Conservation (phyloP, 1,140 invertebrate genomes). For the Wasmannia auropunctata region DNA sequence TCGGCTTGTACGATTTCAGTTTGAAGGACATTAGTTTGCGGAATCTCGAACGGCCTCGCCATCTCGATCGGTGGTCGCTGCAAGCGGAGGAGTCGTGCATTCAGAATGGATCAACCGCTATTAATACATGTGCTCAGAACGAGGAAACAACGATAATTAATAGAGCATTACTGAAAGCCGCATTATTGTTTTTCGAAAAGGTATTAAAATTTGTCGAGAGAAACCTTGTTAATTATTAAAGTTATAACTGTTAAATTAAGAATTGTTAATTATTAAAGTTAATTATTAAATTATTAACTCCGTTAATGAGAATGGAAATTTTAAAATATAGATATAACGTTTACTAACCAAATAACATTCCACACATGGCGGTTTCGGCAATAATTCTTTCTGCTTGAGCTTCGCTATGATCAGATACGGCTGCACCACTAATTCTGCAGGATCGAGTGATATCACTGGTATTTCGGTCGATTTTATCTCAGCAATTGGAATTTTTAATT, state of each 20-base stretch:
- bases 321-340: background rate
- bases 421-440: background rate
- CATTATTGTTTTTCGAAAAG: background rate
- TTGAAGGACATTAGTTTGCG: background rate
- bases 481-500: slow-evolving; percentile 28
- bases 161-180: background rate
- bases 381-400: slow-evolving; percentile 22
- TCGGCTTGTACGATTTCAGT: background rate
- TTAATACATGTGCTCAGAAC: background rate
- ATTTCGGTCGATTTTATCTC: background rate
- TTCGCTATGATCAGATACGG: slow-evolving; percentile 35
- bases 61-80: background rate
- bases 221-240: no score
- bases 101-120: background rate
- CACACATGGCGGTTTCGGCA: background rate
- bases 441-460: background rate
- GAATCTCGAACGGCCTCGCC: background rate
- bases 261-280: background rate
- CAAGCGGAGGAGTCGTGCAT: background rate
- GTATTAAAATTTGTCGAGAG: no score
- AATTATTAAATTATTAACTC: no score
- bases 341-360: slow-evolving; percentile 28
- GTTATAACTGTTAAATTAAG: background rate
- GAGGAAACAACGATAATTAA: background rate
- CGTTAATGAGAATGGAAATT: background rate